Percentiles rank a stretch among this genome's conserved stretches.
Conservation (phyloP, 2,888 invertebrate species). For the Branchellion lobata region DNA sequence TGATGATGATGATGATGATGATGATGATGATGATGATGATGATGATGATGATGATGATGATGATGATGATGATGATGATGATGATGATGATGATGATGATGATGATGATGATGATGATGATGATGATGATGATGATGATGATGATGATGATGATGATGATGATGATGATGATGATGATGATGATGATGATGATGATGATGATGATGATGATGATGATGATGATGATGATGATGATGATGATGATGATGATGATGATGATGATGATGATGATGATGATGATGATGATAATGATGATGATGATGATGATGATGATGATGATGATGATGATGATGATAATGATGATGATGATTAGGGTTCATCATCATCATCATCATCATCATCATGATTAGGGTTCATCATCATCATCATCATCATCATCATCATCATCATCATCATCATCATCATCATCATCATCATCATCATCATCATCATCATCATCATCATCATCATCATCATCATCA, state of each 20-base stretch:
- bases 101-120: background rate
- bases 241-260: conserved; percentile 19
- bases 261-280: background rate
- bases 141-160: conserved; percentile 2
- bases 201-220: conserved; percentile 1
- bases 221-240: conserved; percentile 38
- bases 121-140: conserved; percentile 15
- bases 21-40: conserved; percentile 17
- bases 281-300: conserved; percentile 27
- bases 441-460: too few species aligned
- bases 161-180: conserved; percentile 33
- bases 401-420: too few species aligned
- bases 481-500: too few species aligned
- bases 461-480: too few species aligned
- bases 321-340: conserved; percentile 25
- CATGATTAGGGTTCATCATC: background rate
- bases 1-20: background rate
- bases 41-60: conserved; percentile 7
- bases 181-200: background rate
- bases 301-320: conserved; percentile 31
- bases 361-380: conserved; percentile 15
- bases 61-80: conserved; percentile 3
- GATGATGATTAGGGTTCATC: conserved; percentile 19
- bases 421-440: too few species aligned
- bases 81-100: conserved; percentile 22